Evolutionary conservation across 2,113 vertebrate species (phyloP).

Genomic region (Nipponia nippon): DNA sequence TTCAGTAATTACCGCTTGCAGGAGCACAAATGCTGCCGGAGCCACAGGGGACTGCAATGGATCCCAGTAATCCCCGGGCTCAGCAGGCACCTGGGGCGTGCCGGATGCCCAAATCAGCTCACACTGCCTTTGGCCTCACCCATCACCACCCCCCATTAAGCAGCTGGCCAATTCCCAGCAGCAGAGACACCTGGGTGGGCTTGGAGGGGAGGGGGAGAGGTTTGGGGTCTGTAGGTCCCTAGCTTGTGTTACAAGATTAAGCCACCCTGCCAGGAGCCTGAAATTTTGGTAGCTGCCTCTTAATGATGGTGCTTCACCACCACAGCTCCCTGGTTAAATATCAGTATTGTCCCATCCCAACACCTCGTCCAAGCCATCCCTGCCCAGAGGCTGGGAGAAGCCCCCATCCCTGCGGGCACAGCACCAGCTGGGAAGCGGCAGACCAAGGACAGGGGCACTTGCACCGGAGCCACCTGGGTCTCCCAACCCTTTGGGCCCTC

Average conservation of each 20-base stretch:
- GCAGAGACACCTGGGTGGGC: neutral
- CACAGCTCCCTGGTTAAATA: neutral
- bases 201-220: neutral
- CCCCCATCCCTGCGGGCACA: neutral
- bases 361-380: neutral
- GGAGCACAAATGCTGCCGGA: neutral
- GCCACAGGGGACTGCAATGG: neutral
- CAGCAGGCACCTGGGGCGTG: neutral
- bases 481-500: neutral
- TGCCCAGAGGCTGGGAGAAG: neutral
- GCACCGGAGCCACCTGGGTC: neutral
- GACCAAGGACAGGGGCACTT: neutral
- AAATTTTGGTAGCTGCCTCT: neutral
- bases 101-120: neutral
- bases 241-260: neutral
- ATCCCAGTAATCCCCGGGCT: neutral
- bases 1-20: neutral
- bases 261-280: neutral
- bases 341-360: neutral
- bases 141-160: neutral
- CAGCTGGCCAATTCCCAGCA: neutral
- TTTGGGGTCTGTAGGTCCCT: neutral
- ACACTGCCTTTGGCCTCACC: neutral
- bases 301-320: neutral
- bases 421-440: neutral